A percentile compares a stretch with the other conserved stretches of the same genome.
These are phyloP conservation scores for Spilosoma lubricipeda DNA, from an alignment of 2,888 invertebrate species.

Conservation along the genomic window DNA sequence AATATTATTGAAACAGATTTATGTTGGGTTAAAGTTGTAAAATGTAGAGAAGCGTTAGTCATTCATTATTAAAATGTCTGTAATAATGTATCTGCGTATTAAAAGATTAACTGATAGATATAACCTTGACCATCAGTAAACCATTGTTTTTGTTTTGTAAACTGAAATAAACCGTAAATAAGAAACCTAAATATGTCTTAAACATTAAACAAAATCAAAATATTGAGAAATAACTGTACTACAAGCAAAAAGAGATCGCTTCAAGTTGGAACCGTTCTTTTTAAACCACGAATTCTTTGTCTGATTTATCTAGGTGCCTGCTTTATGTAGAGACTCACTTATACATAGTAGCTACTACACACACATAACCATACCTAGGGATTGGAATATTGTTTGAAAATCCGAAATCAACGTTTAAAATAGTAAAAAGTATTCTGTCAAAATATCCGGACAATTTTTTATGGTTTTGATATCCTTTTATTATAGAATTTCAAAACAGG, in stretches of 20 bases:
- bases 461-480: not conserved
- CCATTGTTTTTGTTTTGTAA: not conserved
- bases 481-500: too few species aligned
- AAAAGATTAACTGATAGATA: not conserved
- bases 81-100: not conserved
- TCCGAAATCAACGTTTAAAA: not conserved
- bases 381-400: too few species aligned
- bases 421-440: not conserved
- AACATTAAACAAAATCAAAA: not conserved
- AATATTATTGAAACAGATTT: not conserved
- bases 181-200: too few species aligned
- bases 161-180: not conserved
- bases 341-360: too few species aligned
- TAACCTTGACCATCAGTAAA: not conserved
- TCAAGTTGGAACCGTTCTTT: not conserved
- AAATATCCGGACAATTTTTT: not conserved
- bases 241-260: not conserved
- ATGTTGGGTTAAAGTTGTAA: not conserved
- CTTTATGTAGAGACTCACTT: too few species aligned
- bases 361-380: too few species aligned
- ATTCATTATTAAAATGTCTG: not conserved
- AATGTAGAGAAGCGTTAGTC: not conserved
- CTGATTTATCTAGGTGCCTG: not conserved
- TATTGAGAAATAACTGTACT: not conserved
- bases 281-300: not conserved